Conservation (phyloP, 2,113 vertebrate genomes). For the Oreotrochilus melanogaster region DNA sequence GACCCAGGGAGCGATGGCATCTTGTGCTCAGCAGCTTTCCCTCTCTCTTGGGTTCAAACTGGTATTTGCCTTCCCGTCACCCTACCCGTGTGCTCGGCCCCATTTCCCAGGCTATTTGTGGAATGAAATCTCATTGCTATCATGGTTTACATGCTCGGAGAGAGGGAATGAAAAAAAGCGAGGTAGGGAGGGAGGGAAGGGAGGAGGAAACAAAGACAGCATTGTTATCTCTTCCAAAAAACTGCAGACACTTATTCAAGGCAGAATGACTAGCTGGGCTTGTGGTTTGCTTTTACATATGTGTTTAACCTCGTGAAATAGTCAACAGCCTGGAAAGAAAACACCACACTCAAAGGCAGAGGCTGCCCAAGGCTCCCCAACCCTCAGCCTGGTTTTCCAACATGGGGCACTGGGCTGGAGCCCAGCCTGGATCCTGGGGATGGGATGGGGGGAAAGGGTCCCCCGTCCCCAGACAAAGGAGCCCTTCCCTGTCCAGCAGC, state of each 20-base stretch:
- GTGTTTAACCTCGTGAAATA: slow-evolving; percentile 68
- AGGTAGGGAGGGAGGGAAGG: slow-evolving; percentile 9
- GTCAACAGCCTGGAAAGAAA: slow-evolving; percentile 68
- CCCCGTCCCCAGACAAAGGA: background rate
- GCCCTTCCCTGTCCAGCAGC: background rate
- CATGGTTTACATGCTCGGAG: slow-evolving; percentile 42
- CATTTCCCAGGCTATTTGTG: slow-evolving; percentile 34
- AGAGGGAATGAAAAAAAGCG: background rate
- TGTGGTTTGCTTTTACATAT: slow-evolving; percentile 73
- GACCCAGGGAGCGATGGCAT: rapidly evolving
- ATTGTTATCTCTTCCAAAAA: slow-evolving; percentile 74
- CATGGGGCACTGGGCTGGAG: background rate
- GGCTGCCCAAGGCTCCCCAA: slow-evolving; percentile 35
- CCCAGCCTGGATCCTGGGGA: background rate
- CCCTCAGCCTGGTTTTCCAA: slow-evolving; percentile 17
- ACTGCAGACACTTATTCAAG: slow-evolving; percentile 62
- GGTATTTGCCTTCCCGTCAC: background rate
- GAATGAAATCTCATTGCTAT: slow-evolving; percentile 41
- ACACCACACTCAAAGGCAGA: slow-evolving; percentile 37
- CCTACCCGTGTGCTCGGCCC: background rate
- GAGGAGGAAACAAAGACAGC: slow-evolving; percentile 63
- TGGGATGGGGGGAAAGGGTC: background rate
- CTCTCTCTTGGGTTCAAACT: background rate
- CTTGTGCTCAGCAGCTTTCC: background rate
- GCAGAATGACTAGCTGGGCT: slow-evolving; percentile 48